Conservation (phyloP, 37 sponge, comb jelly and placozoan genomes). For the Chondrosia reniformis region DNA sequence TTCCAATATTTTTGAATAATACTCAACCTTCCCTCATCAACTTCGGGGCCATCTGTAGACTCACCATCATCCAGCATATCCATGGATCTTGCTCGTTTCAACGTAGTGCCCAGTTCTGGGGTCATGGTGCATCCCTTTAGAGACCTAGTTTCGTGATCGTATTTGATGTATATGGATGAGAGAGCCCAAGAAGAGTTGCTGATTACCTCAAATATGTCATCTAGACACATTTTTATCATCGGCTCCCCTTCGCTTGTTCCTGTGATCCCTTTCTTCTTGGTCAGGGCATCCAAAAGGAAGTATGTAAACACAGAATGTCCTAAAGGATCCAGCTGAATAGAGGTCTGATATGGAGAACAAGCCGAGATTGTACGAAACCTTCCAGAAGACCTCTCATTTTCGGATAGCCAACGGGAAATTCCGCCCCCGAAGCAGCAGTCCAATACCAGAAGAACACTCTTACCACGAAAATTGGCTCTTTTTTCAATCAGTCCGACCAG, state of each 20-base stretch:
- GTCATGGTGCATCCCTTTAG: constrained; percentile 6
- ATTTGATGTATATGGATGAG: constrained; percentile 9
- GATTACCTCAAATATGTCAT: constrained; percentile 13
- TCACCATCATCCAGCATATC: constrained; percentile 20
- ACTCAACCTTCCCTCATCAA: background rate
- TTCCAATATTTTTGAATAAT: constrained; percentile 14
- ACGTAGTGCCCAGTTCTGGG: background rate
- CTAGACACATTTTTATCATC: constrained; percentile 13
- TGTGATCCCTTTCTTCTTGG: background rate
- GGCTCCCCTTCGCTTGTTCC: background rate
- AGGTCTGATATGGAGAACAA: constrained; percentile 9
- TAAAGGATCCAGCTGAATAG: constrained; percentile 13
- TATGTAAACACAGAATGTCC: constrained; percentile 6
- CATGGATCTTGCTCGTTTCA: too few species aligned
- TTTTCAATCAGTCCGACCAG: background rate
- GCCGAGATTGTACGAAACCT: constrained; percentile 5
- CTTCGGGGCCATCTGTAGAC: background rate
- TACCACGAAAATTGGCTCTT: constrained; percentile 13
- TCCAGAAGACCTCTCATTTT: background rate
- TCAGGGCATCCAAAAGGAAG: constrained; percentile 16
- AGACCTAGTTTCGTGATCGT: constrained; percentile 5
- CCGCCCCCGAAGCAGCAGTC: constrained; percentile 21
- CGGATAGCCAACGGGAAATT: background rate
- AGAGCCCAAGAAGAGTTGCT: constrained; percentile 19
- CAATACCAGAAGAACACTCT: constrained; percentile 11